Evolutionary conservation across 2,113 vertebrate species (phyloP).

Genomic region (Boleophthalmus pectinirostris): DNA sequence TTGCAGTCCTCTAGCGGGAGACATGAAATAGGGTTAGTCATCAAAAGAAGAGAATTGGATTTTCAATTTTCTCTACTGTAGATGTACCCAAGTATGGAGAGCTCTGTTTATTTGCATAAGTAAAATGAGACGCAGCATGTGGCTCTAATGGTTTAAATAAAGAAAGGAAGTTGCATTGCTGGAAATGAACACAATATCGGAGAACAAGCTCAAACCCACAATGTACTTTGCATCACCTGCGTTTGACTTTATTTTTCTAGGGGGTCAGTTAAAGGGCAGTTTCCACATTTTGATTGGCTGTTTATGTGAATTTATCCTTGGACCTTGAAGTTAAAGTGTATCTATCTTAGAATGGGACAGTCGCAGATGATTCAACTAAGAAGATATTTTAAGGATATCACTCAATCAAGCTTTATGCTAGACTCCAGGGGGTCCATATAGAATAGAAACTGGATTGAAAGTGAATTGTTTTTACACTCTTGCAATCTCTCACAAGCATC

Average conservation of each 20-base stretch:
- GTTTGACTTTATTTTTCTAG: neutral
- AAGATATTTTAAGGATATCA: neutral
- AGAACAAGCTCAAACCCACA: neutral
- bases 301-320: neutral
- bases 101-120: slow-evolving; percentile 5
- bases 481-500: neutral
- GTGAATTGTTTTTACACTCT: neutral
- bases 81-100: slow-evolving; percentile 18
- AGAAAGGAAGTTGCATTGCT: slow-evolving; percentile 1
- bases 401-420: too few species aligned
- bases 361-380: neutral
- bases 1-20: slow-evolving; percentile 14
- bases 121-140: neutral
- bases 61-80: slow-evolving; percentile 1
- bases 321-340: too few species aligned
- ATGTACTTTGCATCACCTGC: neutral
- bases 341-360: neutral
- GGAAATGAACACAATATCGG: neutral
- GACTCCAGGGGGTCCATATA: too few species aligned
- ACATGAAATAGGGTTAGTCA: slow-evolving; percentile 30
- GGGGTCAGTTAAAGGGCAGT: neutral
- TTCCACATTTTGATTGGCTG: neutral
- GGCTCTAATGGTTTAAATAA: slow-evolving; percentile 5
- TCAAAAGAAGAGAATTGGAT: slow-evolving; percentile 21
- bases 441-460: neutral